A percentile compares a stretch with the other conserved stretches of the same genome.
These are phyloP conservation scores for Parauchenoglanis punctatus DNA, from an alignment of 2,797 vertebrate genomes.

Conservation along the genomic window DNA sequence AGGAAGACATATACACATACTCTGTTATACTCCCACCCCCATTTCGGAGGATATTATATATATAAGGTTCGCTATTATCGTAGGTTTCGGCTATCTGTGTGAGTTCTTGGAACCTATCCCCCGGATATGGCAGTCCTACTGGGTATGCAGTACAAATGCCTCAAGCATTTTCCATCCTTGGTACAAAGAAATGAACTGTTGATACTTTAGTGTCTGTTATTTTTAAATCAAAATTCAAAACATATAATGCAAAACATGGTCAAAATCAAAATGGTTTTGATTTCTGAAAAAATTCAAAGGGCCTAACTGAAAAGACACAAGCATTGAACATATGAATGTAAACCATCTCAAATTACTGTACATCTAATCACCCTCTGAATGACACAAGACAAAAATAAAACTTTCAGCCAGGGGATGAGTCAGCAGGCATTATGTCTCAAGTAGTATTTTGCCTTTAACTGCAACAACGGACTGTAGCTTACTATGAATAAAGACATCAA, in stretches of 20 bases:
- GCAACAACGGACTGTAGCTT: constrained; percentile 44
- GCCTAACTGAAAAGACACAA: neutral
- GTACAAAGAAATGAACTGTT: neutral
- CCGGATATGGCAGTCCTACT: too few species aligned
- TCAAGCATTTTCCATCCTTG: neutral
- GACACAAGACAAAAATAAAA: constrained; percentile 25
- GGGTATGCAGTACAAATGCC: neutral
- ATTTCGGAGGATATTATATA: too few species aligned
- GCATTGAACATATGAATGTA: constrained; percentile 12
- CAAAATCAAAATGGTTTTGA: neutral
- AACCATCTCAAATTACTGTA: constrained; percentile 15
- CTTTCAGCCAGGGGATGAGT: constrained; percentile 40
- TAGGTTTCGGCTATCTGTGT: too few species aligned
- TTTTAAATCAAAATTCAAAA: constrained; percentile 7
- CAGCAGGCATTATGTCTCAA: constrained; percentile 40
- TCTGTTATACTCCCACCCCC: too few species aligned
- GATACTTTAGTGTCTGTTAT: neutral
- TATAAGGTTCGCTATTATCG: too few species aligned
- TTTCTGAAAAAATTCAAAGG: neutral
- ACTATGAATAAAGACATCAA: constrained; percentile 61
- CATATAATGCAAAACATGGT: neutral
- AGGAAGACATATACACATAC: too few species aligned
- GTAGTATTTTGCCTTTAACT: constrained; percentile 40
- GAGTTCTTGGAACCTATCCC: too few species aligned
- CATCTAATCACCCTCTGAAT: constrained; percentile 38